Base-by-base conservation (phyloP, 2,797 vertebrate species). In the Galaxias olidus region DNA sequence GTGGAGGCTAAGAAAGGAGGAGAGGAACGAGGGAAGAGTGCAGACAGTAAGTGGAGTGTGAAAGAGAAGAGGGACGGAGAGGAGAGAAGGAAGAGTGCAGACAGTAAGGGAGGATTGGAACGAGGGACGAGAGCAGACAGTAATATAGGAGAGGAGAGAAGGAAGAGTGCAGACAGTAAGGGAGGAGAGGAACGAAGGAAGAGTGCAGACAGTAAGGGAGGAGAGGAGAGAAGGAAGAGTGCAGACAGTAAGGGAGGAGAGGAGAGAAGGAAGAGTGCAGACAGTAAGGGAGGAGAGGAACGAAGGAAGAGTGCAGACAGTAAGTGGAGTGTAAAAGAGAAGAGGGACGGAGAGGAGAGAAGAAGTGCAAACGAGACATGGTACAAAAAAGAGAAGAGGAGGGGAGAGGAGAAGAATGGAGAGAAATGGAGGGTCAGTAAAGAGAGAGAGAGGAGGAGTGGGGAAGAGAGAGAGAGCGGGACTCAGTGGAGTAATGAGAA, bases 41-140 rank as follows among this genome's bases (percentile, higher is more conserved):
- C n/a, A n/a, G n/a, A n/a, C n/a, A n/a, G n/a, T n/a, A n/a, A n/a
- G n/a, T n/a, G n/a, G n/a, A n/a, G n/a, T n/a, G n/a, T n/a, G n/a
- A n/a, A n/a, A n/a, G 44, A 30, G 17, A 12, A 50, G 45, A 20
- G 56, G 68, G 49, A 14, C 53, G 63, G 41, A 59, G 0, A n/a
- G n/a, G n/a, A n/a, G n/a, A 14, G 40, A 0, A 46, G 59, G 72
- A 30, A 40, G 55, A 59, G 19, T 62, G 49, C 13, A 56, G 13
- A 30, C 30, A 63, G 60, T 12, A 90, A 91, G 76, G 82, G 77
- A n/a, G n/a, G n/a, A n/a, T n/a, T n/a, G n/a, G n/a, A n/a, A 9
- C 63, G 15, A 42, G 60, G 40, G 18, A 41, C 47, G n/a, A n/a
- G n/a, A n/a, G n/a, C n/a, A 1, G 0, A 4, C 0, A 20, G 9